Evolutionary conservation across 2,113 vertebrate genomes (phyloP).

Genomic region (Castor canadensis): DNA sequence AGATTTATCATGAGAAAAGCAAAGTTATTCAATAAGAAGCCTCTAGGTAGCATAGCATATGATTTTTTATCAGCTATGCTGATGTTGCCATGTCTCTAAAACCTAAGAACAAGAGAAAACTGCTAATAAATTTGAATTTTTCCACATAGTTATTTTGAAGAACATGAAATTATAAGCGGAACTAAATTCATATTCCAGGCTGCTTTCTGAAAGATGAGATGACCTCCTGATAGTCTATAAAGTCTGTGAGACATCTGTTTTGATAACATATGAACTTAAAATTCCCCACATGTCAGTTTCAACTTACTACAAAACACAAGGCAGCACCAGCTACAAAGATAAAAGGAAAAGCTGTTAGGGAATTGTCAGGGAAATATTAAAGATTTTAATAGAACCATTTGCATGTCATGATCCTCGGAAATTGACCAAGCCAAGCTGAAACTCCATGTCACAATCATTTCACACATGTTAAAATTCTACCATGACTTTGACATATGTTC

Average conservation of each 20-base stretch:
- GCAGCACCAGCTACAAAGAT: slow-evolving; percentile 15
- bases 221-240: slow-evolving; percentile 40
- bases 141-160: background rate
- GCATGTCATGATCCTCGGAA: background rate
- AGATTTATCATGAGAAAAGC: slow-evolving; percentile 48
- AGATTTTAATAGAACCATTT: slow-evolving; percentile 20
- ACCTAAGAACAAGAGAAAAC: slow-evolving; percentile 32
- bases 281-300: slow-evolving; percentile 2
- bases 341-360: slow-evolving; percentile 58
- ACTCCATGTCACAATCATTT: background rate
- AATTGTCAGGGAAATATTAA: background rate
- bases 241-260: slow-evolving; percentile 69
- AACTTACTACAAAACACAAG: slow-evolving; percentile 66
- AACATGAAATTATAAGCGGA: background rate
- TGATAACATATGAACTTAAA: slow-evolving; percentile 74
- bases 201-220: slow-evolving; percentile 57
- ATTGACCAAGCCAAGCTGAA: background rate
- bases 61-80: slow-evolving; percentile 52
- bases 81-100: slow-evolving; percentile 50
- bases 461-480: background rate
- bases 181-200: slow-evolving; percentile 53
- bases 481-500: background rate
- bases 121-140: slow-evolving; percentile 63
- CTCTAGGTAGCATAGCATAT: background rate
- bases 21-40: slow-evolving; percentile 48